These are phyloP conservation scores for Serranus cabrilla DNA, from an alignment of 2,797 vertebrate genomes.

Conservation along the genomic window DNA sequence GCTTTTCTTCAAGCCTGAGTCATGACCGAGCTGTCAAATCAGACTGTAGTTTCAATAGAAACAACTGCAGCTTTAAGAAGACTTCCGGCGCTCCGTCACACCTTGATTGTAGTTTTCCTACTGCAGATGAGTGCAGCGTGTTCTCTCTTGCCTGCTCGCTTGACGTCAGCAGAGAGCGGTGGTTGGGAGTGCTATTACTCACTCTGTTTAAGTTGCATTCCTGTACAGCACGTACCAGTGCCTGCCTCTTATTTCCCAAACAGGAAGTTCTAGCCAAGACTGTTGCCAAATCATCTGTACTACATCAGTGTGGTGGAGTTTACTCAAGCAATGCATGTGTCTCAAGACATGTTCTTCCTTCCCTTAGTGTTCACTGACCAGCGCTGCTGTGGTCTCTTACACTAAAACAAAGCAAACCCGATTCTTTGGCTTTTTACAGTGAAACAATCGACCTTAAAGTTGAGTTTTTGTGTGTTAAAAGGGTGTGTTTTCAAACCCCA, in stretches of 20 bases:
- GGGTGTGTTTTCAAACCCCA: background rate
- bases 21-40: conserved; percentile 21
- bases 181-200: conserved; percentile 85
- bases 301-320: conserved; percentile 52
- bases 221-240: conserved; percentile 75
- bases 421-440: background rate
- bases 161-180: conserved; percentile 81
- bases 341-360: conserved; percentile 41
- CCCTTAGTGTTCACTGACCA: background rate
- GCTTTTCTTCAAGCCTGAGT: conserved; percentile 30
- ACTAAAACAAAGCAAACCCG: background rate
- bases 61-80: conserved; percentile 55
- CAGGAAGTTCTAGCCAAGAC: conserved; percentile 75
- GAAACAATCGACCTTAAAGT: too few relatives aligned
- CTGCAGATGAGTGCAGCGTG: conserved; percentile 60
- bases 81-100: conserved; percentile 79
- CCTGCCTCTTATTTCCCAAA: conserved; percentile 74
- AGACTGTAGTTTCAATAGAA: conserved; percentile 52
- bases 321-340: conserved; percentile 40
- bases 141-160: conserved; percentile 68
- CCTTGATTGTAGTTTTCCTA: conserved; percentile 84
- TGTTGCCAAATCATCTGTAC: conserved; percentile 73
- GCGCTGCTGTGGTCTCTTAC: conserved; percentile 1
- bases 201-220: conserved; percentile 79
- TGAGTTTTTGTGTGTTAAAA: conserved; percentile 1